Base-by-base conservation (phyloP, 2,113 vertebrate genomes). In the Neolamprologus hecqui region DNA sequence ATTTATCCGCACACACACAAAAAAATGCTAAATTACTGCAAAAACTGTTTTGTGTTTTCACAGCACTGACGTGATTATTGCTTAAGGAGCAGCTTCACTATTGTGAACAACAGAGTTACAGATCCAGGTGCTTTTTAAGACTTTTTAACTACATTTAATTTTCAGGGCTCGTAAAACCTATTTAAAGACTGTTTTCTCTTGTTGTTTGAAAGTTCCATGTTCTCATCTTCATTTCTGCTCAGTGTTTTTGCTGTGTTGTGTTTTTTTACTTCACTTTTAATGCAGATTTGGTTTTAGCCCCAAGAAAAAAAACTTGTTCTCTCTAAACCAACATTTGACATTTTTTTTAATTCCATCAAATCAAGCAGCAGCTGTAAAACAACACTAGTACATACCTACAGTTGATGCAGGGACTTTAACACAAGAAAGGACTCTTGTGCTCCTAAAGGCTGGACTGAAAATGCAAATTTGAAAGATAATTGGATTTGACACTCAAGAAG, bases 1-100 rank as follows among this genome's bases (percentile, higher is more conserved):
- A 17, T 26, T 73, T 45, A 45, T 26, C 37, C 0, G 2, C 0
- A 9, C 13, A 42, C n/a, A 1, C 28, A 19, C 0, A 9, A 4
- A 23, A 23, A 3, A 73, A 45, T 15, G 2, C 13, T 26, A 45
- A 73, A 73, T 45, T 45, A 73, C 13, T 17, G 13, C 9, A 17
- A 45, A 45, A 45, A 73, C 8, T 45, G 5, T 45, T 45, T 26
- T 73, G 21, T 45, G 37, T 45, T 73, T 73, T 45, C 9, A 42
- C 13, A 45, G 21, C 21, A 45, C 8, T 45, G 35, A 73, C 0
- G 21, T 45, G 21, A 26, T 2, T 75, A 47, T 73, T 73, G 21
- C 68, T 73, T 28, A 70, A 23, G 19, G 35, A 70, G n/a, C 65
- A 70, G 65, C 37, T 70, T 42, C 65, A 42, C 65, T 42, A 14